phyloP scores from a whole-genome alignment of 2,797 vertebrate genomes.

The Paratrypauchen microcephalus region DNA sequence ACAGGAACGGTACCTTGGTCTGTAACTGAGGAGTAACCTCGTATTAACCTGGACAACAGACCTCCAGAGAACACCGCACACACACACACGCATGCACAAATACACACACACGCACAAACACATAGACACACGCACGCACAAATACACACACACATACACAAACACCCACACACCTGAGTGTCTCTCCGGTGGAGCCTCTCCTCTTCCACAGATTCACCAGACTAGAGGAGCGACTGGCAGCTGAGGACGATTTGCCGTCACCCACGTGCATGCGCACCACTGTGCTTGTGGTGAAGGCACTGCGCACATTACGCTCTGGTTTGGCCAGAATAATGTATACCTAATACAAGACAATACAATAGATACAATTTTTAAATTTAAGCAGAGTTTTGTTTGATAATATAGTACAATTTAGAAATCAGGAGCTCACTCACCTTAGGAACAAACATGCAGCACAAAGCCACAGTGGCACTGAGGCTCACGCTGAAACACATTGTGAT shows the following conservation, averaged over 20 bases:
- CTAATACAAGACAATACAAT: constrained; percentile 41
- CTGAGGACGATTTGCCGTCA: constrained; percentile 93
- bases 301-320: constrained; percentile 95
- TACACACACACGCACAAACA: background rate
- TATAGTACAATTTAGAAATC: background rate
- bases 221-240: constrained; percentile 93
- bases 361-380: background rate
- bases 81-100: background rate
- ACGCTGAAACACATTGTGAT: constrained; percentile 99
- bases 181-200: constrained; percentile 93
- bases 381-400: background rate
- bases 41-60: constrained; percentile 51
- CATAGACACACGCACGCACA: background rate
- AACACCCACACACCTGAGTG: constrained; percentile 82
- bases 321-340: constrained; percentile 99
- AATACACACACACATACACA: constrained; percentile 29
- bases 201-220: constrained; percentile 96
- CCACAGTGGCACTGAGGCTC: constrained; percentile 95
- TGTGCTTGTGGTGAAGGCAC: constrained; percentile 95
- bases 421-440: constrained; percentile 80
- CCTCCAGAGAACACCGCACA: constrained; percentile 16
- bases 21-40: constrained; percentile 47
- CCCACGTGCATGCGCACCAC: constrained; percentile 99
- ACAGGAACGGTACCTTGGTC: constrained; percentile 46
- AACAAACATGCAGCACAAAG: constrained; percentile 96